Evolutionary conservation across 2,888 invertebrate genomes (phyloP).

Genomic region (Pyrrhosoma nymphula): DNA sequence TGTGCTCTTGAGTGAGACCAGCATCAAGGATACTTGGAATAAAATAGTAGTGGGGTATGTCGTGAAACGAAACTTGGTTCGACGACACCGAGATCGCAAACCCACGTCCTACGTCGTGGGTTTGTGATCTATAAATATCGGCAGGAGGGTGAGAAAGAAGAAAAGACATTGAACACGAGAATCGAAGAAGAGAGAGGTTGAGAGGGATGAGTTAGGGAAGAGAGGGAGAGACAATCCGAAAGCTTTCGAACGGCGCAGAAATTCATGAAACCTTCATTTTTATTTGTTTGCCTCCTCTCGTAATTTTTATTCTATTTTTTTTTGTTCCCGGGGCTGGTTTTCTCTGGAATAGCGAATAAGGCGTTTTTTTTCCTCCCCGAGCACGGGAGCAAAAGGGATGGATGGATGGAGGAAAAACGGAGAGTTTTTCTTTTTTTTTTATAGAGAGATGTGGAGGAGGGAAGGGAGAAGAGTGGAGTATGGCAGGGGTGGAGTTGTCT

Average conservation of each 20-base stretch:
- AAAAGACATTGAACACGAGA: background rate
- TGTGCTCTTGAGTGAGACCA: too few relatives aligned
- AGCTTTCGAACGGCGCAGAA: background rate
- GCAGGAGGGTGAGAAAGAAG: background rate
- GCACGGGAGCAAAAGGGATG: background rate
- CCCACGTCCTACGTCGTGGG: too few relatives aligned
- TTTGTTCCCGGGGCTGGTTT: background rate
- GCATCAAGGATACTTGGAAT: too few relatives aligned
- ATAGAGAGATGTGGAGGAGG: too few relatives aligned
- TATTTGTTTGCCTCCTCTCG: background rate
- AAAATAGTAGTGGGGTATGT: too few relatives aligned
- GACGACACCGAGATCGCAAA: too few relatives aligned
- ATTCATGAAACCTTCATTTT: conserved; percentile 19
- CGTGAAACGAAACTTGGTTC: too few relatives aligned
- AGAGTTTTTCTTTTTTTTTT: background rate
- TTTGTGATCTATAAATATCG: too few relatives aligned
- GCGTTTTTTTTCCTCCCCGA: background rate
- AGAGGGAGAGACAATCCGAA: background rate
- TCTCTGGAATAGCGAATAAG: conserved; percentile 31
- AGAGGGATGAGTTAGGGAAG: too few relatives aligned
- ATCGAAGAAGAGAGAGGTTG: background rate
- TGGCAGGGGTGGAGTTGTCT: background rate
- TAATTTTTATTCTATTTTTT: background rate
- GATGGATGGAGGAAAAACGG: background rate
- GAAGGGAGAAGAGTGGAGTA: too few relatives aligned